A percentile compares a stretch with the other conserved stretches of the same genome.
Evolutionary conservation across 2,797 vertebrate genomes (phyloP).

Genomic region (Bovichtus diacanthus): DNA sequence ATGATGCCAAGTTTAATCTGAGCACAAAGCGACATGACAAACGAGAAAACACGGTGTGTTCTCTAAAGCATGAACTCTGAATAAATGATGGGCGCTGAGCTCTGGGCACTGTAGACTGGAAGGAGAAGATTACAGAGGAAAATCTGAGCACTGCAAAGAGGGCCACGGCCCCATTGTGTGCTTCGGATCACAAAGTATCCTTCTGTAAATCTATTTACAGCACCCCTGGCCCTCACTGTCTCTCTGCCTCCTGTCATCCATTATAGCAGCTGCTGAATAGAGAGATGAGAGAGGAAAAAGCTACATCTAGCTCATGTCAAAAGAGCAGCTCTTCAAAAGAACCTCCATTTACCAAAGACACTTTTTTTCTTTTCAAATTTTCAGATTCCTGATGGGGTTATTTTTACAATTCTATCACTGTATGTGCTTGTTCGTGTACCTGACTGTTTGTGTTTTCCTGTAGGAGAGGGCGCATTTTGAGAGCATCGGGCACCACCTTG

Average conservation of each 20-base stretch:
- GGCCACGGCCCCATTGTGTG: constrained; percentile 83
- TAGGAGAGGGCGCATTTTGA: constrained; percentile 97
- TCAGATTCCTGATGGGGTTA: constrained; percentile 56
- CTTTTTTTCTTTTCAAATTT: constrained; percentile 62
- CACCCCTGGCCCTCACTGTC: constrained; percentile 82
- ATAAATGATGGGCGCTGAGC: constrained; percentile 91
- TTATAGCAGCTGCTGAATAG: constrained; percentile 78
- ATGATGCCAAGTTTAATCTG: constrained; percentile 93
- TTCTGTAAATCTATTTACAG: constrained; percentile 84
- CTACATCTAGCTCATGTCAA: constrained; percentile 76
- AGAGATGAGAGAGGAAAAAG: constrained; percentile 76
- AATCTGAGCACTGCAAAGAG: constrained; percentile 82
- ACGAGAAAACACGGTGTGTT: constrained; percentile 88
- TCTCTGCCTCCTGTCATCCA: constrained; percentile 78
- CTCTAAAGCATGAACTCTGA: constrained; percentile 88
- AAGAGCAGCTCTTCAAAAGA: constrained; percentile 78
- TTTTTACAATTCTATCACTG: constrained; percentile 54
- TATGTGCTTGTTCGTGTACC: constrained; percentile 68
- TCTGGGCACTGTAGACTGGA: constrained; percentile 81
- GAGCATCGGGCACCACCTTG: constrained; percentile 92
- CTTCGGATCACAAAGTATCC: constrained; percentile 82
- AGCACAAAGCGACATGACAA: constrained; percentile 90
- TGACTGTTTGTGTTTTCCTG: constrained; percentile 58
- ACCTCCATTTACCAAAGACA: constrained; percentile 71
- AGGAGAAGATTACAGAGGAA: constrained; percentile 81